phyloP scores from a whole-genome alignment of 1,140 invertebrate genomes.

The Pogonus chalceus region DNA sequence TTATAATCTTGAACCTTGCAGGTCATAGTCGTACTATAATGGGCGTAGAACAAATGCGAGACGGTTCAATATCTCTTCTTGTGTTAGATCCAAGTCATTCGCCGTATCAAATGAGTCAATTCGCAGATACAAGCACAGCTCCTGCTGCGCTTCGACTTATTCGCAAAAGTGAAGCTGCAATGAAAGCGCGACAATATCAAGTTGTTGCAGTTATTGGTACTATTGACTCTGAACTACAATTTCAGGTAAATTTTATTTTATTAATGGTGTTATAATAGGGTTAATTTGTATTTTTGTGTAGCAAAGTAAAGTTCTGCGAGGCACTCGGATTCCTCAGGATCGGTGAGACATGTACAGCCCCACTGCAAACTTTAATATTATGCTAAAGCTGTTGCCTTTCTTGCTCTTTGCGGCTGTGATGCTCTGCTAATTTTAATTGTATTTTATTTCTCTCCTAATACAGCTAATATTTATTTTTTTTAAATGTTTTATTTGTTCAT shows the following conservation, averaged over 20 bases:
- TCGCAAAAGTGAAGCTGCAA: conserved; percentile 57
- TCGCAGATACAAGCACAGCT: conserved; percentile 45
- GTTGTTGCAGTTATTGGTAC: conserved; percentile 68
- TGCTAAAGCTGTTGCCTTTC: conserved; percentile 5
- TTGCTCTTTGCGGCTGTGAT: conserved; percentile 5
- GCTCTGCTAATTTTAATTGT: neutral
- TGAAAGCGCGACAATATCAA: conserved; percentile 80
- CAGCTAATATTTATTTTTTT: neutral
- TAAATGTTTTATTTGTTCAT: neutral
- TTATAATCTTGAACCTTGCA: conserved; percentile 36
- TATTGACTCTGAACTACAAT: conserved; percentile 62
- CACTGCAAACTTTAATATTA: neutral
- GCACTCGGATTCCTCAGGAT: conserved; percentile 55
- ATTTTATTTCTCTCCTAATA: neutral
- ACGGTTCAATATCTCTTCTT: conserved; percentile 60
- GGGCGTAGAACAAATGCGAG: conserved; percentile 66
- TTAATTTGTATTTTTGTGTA: conserved; percentile 35
- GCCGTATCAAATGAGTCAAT: conserved; percentile 62
- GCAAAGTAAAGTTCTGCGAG: conserved; percentile 61
- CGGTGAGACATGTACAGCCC: conserved; percentile 39
- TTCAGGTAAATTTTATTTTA: conserved; percentile 44
- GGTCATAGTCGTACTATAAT: conserved; percentile 85
- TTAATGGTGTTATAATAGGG: conserved; percentile 6
- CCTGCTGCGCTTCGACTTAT: conserved; percentile 55
- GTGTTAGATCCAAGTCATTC: conserved; percentile 82